Percentiles rank a stretch among this genome's conserved stretches.
Conservation (phyloP, 2,888 invertebrate species). For the Tuberolachnus salignus region DNA sequence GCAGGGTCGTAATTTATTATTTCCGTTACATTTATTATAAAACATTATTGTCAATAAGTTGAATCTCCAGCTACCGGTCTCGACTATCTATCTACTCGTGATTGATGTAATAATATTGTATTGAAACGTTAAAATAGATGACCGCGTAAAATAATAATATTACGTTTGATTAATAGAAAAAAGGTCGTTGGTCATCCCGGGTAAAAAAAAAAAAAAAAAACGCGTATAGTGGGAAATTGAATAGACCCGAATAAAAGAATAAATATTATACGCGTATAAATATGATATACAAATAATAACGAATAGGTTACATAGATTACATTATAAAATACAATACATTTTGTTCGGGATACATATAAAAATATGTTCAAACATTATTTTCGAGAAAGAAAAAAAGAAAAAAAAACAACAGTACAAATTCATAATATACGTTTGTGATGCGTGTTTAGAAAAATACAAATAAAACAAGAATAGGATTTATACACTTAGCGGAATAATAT, state of each 20-base stretch:
- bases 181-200: background rate
- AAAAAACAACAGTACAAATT: no score
- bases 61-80: background rate
- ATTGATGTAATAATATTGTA: background rate
- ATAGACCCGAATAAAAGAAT: background rate
- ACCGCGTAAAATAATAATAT: background rate
- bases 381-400: no score
- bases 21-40: no score
- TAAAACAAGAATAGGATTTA: no score
- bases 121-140: background rate
- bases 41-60: background rate
- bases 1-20: no score
- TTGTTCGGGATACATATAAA: no score
- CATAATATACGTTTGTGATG: no score
- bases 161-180: background rate
- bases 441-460: no score
- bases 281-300: background rate
- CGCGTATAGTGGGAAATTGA: no score
- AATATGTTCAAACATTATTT: no score
- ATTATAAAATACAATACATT: no score
- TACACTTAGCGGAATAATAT: no score
- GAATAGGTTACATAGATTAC: background rate
- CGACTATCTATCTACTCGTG: background rate
- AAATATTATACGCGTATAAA: background rate
- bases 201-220: background rate